These are phyloP conservation scores for Dromaius novaehollandiae DNA, from an alignment of 2,113 vertebrate species.

Conservation along the genomic window DNA sequence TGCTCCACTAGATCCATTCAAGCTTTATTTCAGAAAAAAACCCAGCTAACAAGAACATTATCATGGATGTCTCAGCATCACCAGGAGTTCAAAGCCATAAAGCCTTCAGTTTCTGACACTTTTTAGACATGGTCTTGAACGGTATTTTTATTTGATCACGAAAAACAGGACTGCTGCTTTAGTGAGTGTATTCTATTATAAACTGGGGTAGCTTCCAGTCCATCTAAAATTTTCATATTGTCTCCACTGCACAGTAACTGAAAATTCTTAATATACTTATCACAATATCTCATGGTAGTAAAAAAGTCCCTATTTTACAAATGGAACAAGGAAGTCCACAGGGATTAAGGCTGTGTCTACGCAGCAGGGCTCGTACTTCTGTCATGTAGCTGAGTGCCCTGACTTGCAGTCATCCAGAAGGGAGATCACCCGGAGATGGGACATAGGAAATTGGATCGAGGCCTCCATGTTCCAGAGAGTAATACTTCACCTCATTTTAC, in stretches of 20 bases:
- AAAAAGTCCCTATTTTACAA: neutral
- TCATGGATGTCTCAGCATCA: neutral
- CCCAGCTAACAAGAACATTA: neutral
- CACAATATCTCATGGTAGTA: neutral
- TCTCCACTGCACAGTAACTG: neutral
- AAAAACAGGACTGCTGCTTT: neutral
- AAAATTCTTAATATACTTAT: neutral
- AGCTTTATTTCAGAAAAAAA: neutral
- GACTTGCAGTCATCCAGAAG: neutral
- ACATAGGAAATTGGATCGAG: neutral
- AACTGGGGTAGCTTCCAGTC: neutral
- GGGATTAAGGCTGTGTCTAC: neutral
- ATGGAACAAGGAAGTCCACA: neutral
- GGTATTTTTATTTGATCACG: neutral
- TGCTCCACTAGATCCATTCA: neutral
- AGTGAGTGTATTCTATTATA: neutral
- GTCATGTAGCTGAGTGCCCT: neutral
- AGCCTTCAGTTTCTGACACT: neutral
- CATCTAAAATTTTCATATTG: neutral
- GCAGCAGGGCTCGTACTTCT: neutral
- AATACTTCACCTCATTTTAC: neutral
- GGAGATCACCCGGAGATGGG: neutral
- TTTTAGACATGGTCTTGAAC: neutral
- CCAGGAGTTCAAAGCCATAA: neutral
- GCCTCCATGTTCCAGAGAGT: neutral